A percentile compares a stretch with the other conserved stretches of the same genome.
Evolutionary conservation across 2,797 vertebrate species (phyloP).

Genomic region (Sebastolobus altivelis): DNA sequence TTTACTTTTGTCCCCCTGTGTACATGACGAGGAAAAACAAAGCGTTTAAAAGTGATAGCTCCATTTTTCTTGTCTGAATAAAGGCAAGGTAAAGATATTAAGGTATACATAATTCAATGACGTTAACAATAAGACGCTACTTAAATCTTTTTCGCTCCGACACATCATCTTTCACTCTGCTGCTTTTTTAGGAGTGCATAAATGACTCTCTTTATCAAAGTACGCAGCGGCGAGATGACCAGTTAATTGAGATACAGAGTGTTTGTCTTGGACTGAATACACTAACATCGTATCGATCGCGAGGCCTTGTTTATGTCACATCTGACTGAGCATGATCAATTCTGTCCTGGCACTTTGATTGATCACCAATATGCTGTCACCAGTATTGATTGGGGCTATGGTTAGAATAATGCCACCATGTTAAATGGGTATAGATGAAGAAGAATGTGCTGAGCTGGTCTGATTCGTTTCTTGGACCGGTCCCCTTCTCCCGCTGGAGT

Average conservation of each 20-base stretch:
- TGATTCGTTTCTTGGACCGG: conserved; percentile 48
- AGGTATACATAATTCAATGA: conserved; percentile 12
- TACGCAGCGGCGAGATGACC: conserved; percentile 46
- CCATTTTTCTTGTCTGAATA: not conserved
- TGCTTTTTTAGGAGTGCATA: conserved; percentile 41
- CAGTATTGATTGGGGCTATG: conserved; percentile 75
- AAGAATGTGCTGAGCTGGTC: conserved; percentile 62
- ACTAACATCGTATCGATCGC: conserved; percentile 72
- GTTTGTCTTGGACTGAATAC: conserved; percentile 76
- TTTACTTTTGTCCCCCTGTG: not conserved
- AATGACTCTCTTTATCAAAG: conserved; percentile 76
- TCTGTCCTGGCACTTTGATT: conserved; percentile 82
- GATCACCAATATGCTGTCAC: conserved; percentile 84
- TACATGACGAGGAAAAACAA: conserved; percentile 11
- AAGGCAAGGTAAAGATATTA: not conserved
- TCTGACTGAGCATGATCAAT: conserved; percentile 86
- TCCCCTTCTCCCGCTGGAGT: conserved; percentile 16
- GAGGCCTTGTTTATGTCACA: conserved; percentile 85
- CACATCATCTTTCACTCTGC: conserved; percentile 52
- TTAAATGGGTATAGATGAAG: conserved; percentile 66
- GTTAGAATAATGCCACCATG: conserved; percentile 81
- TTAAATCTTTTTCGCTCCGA: conserved; percentile 30
- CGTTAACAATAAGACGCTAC: conserved; percentile 13
- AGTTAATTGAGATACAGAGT: conserved; percentile 84
- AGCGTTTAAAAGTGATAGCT: not conserved